phyloP scores from a whole-genome alignment of 2,888 invertebrate species.

The Cotesia congregata region DNA sequence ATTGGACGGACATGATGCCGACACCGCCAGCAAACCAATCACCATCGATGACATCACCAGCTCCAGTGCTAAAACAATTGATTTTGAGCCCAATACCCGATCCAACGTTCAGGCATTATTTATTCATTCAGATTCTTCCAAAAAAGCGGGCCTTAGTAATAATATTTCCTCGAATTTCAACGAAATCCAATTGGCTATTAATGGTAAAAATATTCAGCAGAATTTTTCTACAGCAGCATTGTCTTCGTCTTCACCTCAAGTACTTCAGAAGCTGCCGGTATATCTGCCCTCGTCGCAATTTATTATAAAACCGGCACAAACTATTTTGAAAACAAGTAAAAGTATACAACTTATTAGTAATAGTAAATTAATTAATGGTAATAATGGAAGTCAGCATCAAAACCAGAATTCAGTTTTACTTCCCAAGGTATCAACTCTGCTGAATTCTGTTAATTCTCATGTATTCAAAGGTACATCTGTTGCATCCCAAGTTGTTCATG shows the following conservation, averaged over 20 bases:
- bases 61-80: not conserved
- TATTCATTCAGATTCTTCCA: not conserved
- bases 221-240: constrained; percentile 43
- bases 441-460: constrained; percentile 58
- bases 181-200: constrained; percentile 50
- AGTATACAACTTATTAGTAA: constrained; percentile 58
- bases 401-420: constrained; percentile 58
- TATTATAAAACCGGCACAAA: constrained; percentile 60
- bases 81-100: not conserved
- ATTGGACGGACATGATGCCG: not conserved
- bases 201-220: constrained; percentile 45
- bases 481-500: constrained; percentile 56
- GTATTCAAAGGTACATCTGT: constrained; percentile 60
- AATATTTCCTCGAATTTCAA: constrained; percentile 35
- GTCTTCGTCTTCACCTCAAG: constrained; percentile 54
- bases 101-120: constrained; percentile 8
- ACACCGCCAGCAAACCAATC: not conserved
- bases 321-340: constrained; percentile 57
- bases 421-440: constrained; percentile 56
- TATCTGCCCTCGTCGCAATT: constrained; percentile 63
- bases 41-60: not conserved
- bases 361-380: constrained; percentile 49
- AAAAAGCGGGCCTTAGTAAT: not conserved
- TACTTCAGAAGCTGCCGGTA: constrained; percentile 55
- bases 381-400: constrained; percentile 42